Base-by-base conservation (phyloP, 1,140 invertebrate genomes). In the Thaumatotibia leucotreta region DNA sequence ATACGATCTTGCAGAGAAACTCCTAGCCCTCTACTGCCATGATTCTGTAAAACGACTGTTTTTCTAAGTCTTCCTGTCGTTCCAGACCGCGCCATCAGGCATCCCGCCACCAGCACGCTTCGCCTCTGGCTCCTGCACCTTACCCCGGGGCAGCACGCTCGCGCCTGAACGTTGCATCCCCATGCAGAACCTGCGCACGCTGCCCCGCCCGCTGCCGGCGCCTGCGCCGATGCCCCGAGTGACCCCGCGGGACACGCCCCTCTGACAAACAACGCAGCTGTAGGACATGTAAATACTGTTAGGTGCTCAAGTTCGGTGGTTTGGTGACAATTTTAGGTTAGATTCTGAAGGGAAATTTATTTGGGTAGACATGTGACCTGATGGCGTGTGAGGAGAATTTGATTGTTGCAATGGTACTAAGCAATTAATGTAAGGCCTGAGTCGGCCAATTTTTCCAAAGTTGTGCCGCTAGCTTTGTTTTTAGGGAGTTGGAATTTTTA, bases 181-280 rank as follows among this genome's bases (percentile, higher is more conserved):
- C 4, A 67, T 89, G 1, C 86, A 88, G 63, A 84, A 86, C 61
- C 67, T 88, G 6, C 83, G 85, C 72, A 88, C 85, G 5, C 72
- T 88, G 3, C 84, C 85, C 10, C 82, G 84, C 14, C 80, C 83
- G 29, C 76, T 77, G 50, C 76, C 84, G 64, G 63, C 80, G 31
- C 75, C 79, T 63, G 67, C 80, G 76, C 80, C 79, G 64, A 63
- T 66, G 4, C 61, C 73, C 35, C 80, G 75, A 67, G 66, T 77
- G 63, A 80, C 82, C 0, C 84, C 88, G 22, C 83, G 88, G 63
- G 88, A 90, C 73, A 90, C 88, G 10, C 88, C 88, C 23, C 88
- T 90, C 83, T 90, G 88, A 90, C 86, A 88, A 72, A 90, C 80
- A 58, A 90, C 88, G 61, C 88, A 90, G 67, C 85, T 90, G 61